phyloP scores from a whole-genome alignment of 2,888 invertebrate species.

The Hermaeophaga mercurialis region DNA sequence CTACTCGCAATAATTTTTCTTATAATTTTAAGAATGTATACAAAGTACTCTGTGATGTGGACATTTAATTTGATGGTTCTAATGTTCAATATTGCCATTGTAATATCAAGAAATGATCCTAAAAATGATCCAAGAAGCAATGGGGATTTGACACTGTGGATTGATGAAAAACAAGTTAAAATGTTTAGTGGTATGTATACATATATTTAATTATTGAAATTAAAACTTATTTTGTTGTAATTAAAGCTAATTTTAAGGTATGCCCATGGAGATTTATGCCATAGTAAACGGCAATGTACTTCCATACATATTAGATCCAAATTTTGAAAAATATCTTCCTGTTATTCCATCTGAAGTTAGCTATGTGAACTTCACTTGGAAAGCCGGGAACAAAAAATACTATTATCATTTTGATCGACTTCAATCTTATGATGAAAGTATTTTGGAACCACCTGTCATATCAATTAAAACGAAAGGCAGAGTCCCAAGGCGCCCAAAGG shows the following conservation, averaged over 20 bases:
- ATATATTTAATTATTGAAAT: background rate
- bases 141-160: constrained; percentile 82
- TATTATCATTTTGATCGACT: constrained; percentile 86
- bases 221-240: background rate
- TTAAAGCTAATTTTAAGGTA: constrained; percentile 62
- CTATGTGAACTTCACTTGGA: constrained; percentile 91
- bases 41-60: constrained; percentile 45
- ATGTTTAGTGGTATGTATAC: constrained; percentile 80
- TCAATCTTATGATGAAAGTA: constrained; percentile 81
- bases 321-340: constrained; percentile 87
- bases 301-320: constrained; percentile 85
- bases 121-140: constrained; percentile 55
- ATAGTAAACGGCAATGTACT: constrained; percentile 86
- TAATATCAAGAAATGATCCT: constrained; percentile 51
- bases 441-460: constrained; percentile 84
- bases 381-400: constrained; percentile 78
- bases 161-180: constrained; percentile 88
- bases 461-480: constrained; percentile 85
- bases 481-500: constrained; percentile 86
- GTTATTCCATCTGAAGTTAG: constrained; percentile 92
- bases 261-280: constrained; percentile 87
- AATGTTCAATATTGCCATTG: constrained; percentile 40
- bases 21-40: constrained; percentile 44
- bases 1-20: background rate
- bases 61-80: constrained; percentile 42